Percentiles rank a stretch among this genome's conserved stretches.
phyloP scores from a whole-genome alignment of 2,113 vertebrate genomes.

The Hydrolagus affinis region DNA sequence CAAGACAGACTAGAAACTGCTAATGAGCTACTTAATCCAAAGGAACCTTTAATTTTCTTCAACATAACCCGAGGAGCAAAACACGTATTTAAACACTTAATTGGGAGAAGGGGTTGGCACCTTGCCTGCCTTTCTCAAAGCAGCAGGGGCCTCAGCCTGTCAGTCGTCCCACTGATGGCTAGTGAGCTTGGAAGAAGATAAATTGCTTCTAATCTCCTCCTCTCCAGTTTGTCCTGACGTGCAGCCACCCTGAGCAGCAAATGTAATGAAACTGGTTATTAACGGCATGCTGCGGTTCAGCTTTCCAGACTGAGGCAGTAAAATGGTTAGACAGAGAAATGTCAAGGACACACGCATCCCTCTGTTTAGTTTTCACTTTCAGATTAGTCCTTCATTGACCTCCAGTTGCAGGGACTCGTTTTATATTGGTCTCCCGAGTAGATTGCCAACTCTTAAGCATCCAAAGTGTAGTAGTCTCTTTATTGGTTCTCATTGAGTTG shows the following conservation, averaged over 20 bases:
- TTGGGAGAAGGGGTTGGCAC: background rate
- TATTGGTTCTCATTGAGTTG: background rate
- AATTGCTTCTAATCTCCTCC: background rate
- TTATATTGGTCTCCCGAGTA: background rate
- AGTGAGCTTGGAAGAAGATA: background rate
- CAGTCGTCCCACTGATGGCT: background rate
- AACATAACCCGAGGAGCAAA: background rate
- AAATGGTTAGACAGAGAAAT: background rate
- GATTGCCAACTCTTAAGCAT: background rate
- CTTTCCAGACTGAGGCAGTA: background rate
- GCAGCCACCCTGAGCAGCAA: background rate
- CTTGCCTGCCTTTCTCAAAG: background rate
- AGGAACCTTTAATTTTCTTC: constrained; percentile 14
- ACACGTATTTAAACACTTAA: background rate
- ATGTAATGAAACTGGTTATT: background rate
- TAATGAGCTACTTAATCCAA: constrained; percentile 28
- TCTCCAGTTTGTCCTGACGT: background rate
- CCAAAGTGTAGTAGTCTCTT: too few relatives aligned
- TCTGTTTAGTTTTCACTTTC: background rate
- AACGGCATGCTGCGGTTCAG: background rate
- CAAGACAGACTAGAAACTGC: background rate
- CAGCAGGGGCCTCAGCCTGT: background rate
- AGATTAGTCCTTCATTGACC: background rate
- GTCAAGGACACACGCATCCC: background rate
- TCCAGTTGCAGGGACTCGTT: background rate